phyloP scores from a whole-genome alignment of 2,113 vertebrate genomes.

The Tyrannus savana region DNA sequence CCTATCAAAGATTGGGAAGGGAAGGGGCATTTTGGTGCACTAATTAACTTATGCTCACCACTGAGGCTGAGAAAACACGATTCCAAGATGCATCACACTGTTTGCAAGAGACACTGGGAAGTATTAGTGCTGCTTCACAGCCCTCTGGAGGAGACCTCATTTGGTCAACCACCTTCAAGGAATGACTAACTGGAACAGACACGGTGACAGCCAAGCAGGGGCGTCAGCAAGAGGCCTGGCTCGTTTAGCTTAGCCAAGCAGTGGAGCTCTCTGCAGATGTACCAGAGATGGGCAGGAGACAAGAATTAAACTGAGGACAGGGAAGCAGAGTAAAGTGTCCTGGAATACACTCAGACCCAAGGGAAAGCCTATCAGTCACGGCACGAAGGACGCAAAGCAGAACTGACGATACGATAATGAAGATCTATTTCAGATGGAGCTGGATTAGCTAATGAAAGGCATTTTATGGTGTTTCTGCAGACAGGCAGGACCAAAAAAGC shows the following conservation, averaged over 20 bases:
- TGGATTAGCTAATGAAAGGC: neutral
- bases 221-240: neutral
- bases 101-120: neutral
- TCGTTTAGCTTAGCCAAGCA: neutral
- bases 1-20: neutral
- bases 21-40: fast-evolving
- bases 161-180: neutral
- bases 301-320: neutral
- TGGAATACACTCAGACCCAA: neutral
- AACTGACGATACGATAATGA: neutral
- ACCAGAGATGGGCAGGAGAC: neutral
- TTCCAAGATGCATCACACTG: neutral
- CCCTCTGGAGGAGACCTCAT: neutral
- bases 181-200: neutral
- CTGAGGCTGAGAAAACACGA: neutral
- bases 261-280: neutral
- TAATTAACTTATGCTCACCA: neutral
- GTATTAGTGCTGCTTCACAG: neutral
- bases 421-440: neutral
- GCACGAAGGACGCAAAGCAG: neutral
- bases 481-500: neutral
- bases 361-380: neutral
- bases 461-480: neutral
- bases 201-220: neutral
- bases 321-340: neutral